Base-by-base conservation (phyloP, 2,113 vertebrate genomes). In the Xiphophorus maculatus region DNA sequence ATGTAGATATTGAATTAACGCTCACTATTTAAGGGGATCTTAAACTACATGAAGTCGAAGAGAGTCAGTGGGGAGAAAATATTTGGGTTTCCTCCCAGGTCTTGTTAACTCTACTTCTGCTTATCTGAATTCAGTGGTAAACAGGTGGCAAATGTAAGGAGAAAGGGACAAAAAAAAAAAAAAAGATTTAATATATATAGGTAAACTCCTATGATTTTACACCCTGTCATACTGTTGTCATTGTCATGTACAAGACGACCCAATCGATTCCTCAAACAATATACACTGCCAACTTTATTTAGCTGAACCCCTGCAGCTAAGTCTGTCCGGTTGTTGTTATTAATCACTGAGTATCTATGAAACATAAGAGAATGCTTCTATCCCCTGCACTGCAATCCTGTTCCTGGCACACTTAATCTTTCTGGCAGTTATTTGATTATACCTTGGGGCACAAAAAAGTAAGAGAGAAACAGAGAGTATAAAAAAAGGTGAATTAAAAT, bases 341-440 rank as follows among this genome's bases (percentile, higher is more conserved):
- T 58, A 58, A 58, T 58, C 51, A 58, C 51, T 1, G 51, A 58
- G 51, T n/a, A n/a, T 58, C 51, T 58, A 22, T 58, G 51, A 11
- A 58, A 6, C 51, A 58, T 58, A n/a, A 58, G 9, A 58, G 30
- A 64, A 22, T 9, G 63, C 61, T 67, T 69, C 65, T 63, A 76
- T 8, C 10, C 63, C 77, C 68, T 66, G 61, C 67, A 30, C 63
- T 42, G 61, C 74, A 72, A 71, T 71, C 63, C 61, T 76, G 63
- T 77, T 83, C 66, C 80, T 82, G 78, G 79, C 83, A 66, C 71
- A 83, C 77, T 87, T 76, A 77, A 88, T 91, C 88, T 86, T 79
- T 62, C 68, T 85, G 85, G 80, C 84, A 86, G 81, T 77, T 84
- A 87, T 87, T 84, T 88, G 86, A 90, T 91, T 84, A 82, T 44